Conservation (phyloP, 2,797 vertebrate species). For the Nasua narica region DNA sequence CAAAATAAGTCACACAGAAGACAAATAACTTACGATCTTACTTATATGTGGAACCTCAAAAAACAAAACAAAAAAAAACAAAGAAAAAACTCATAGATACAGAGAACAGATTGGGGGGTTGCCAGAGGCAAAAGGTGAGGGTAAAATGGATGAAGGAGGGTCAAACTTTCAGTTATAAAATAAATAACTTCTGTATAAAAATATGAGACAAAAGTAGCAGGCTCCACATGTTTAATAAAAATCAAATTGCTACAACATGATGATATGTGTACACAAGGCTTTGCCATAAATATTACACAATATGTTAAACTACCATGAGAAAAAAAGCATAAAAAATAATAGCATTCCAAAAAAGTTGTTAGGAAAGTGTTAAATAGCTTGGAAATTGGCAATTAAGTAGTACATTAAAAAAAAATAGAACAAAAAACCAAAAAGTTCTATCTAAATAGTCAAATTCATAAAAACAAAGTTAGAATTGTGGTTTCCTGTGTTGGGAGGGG, state of each 20-base stretch:
- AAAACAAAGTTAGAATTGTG: neutral
- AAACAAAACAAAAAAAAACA: no score
- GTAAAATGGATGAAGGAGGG: neutral
- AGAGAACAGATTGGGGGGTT: neutral
- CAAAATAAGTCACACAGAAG: neutral
- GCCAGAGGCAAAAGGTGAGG: neutral
- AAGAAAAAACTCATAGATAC: neutral
- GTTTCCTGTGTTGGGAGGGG: neutral
- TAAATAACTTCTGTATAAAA: neutral
- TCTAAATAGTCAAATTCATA: neutral
- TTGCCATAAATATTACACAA: slow-evolving; percentile 70
- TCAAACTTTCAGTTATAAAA: neutral
- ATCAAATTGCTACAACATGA: slow-evolving; percentile 64
- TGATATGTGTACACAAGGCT: slow-evolving; percentile 38
- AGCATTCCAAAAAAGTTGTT: neutral
- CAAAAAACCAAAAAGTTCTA: neutral
- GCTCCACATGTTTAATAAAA: neutral
- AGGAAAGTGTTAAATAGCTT: slow-evolving; percentile 19
- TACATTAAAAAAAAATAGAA: neutral
- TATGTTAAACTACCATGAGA: slow-evolving; percentile 12
- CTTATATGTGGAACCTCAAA: neutral
- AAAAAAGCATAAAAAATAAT: slow-evolving; percentile 64
- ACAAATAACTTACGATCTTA: neutral
- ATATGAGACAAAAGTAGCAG: neutral
- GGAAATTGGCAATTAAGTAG: neutral